Base-by-base conservation (phyloP, 2,797 vertebrate genomes). In the Tolypeutes matacus region DNA sequence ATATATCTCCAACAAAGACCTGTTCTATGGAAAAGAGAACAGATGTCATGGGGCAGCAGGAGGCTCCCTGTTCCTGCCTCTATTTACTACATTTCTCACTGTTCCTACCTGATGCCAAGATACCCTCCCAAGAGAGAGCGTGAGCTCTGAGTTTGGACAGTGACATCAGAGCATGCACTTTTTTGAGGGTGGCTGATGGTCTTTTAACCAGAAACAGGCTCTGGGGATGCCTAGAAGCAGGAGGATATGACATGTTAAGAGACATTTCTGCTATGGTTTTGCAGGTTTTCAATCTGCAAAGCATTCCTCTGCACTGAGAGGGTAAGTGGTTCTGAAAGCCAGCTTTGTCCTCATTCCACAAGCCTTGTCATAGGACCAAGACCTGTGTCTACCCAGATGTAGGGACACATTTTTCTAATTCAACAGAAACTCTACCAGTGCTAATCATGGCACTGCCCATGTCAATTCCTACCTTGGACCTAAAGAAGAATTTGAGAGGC, bases 21-120 rank as follows among this genome's bases (percentile, higher is more conserved):
- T 15, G 20, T 39, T 27, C 17, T 13, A 7, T 1, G 6, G 27
- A 88, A 82, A 46, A n/a, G 4, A 39, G 31, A 65, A 11, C 14
- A 56, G 11, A n/a, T 2, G 62, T 8, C 17, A 18, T 11, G 4
- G 15, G 53, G 21, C 14, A 67, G 8, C 11, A 0, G 7, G 15
- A 39, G 11, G 5, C 58, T 87, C 67, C 42, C 29, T 39, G n/a
- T 17, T 31, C 70, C 18, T 51, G 36, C 14, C 31, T 36, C 2
- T 51, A 21, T 67, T 9, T 25, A 46, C 1, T 65, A 7, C 4
- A 56, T 67, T 27, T 91, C 49, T 81, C 46, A 34, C 14, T 20
- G 5, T 14, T 70, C 14, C 27, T 83, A 27, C 7, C 36, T 56
- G 17, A 10, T 21, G 9, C 23, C 6, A 46, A 75, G 14, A 69